phyloP scores from a whole-genome alignment of 2,888 invertebrate genomes.

The Drepanosiphum platanoidis region DNA sequence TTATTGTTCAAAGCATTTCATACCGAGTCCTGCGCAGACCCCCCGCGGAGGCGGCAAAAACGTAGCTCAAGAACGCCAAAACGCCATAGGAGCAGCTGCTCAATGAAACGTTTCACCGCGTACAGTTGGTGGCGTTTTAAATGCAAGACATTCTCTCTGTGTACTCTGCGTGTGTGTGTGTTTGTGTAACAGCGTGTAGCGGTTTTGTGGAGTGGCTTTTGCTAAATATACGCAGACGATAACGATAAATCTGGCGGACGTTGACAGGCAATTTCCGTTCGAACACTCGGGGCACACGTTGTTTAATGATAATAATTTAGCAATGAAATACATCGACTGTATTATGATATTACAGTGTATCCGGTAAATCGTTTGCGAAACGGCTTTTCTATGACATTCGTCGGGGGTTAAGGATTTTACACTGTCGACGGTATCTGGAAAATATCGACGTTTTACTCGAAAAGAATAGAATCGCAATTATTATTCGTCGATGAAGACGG shows the following conservation, averaged over 20 bases:
- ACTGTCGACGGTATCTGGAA: too few species aligned
- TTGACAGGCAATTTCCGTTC: slow-evolving; percentile 51
- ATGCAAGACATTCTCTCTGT: background rate
- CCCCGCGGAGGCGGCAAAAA: too few species aligned
- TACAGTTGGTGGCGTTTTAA: too few species aligned
- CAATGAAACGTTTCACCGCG: slow-evolving; percentile 1
- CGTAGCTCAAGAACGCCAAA: too few species aligned
- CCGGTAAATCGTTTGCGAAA: slow-evolving; percentile 13
- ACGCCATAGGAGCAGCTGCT: too few species aligned
- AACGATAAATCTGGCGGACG: slow-evolving; percentile 36
- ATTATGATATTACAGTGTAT: background rate
- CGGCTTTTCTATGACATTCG: background rate
- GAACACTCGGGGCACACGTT: slow-evolving; percentile 6
- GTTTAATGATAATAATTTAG: slow-evolving; percentile 53
- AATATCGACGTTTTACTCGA: background rate
- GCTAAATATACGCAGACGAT: slow-evolving; percentile 3
- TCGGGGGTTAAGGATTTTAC: background rate
- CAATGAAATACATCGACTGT: slow-evolving; percentile 1
- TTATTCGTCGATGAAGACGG: too few species aligned
- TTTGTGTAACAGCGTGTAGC: too few species aligned
- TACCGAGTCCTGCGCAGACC: too few species aligned
- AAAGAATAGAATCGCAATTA: background rate
- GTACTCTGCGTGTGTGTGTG: too few species aligned
- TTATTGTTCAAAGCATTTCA: too few species aligned
- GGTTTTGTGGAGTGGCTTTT: background rate